A percentile compares a stretch with the other conserved stretches of the same genome.
Evolutionary conservation across 2,113 vertebrate species (phyloP).

Genomic region (Turnix velox): DNA sequence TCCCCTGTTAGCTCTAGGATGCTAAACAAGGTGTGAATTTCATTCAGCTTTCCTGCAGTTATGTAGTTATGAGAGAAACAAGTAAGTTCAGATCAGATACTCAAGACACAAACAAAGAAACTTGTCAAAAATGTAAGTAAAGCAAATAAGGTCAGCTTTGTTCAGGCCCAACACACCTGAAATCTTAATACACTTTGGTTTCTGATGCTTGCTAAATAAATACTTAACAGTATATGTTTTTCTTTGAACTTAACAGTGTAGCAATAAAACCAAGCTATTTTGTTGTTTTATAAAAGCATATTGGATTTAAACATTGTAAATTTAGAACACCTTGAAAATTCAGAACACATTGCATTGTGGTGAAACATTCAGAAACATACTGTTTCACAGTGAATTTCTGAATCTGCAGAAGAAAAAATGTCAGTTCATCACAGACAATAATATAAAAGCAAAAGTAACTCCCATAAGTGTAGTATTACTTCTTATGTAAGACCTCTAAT

Average conservation of each 20-base stretch:
- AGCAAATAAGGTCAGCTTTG: neutral
- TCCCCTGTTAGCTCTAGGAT: neutral
- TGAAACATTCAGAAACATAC: neutral
- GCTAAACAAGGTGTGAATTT: neutral
- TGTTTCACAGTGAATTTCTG: neutral
- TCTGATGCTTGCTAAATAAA: neutral
- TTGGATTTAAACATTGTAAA: neutral
- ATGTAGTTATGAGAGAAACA: neutral
- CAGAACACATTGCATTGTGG: rapidly evolving
- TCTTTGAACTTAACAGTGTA: neutral
- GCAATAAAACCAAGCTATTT: neutral
- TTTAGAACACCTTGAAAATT: neutral
- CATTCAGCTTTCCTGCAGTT: neutral
- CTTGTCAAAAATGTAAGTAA: neutral
- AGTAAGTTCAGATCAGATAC: neutral
- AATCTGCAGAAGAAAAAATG: neutral
- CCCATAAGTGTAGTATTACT: neutral
- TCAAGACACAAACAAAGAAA: neutral
- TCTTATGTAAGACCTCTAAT: neutral
- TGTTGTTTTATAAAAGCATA: neutral
- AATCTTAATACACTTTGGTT: neutral
- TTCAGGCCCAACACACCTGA: neutral
- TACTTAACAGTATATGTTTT: neutral
- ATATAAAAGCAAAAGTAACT: neutral
- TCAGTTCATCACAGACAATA: neutral